Evolutionary conservation across 2,888 invertebrate genomes (phyloP), one percentile per base, ranked within the genome.

Genomic region (Hydropsyche betteni): DNA sequence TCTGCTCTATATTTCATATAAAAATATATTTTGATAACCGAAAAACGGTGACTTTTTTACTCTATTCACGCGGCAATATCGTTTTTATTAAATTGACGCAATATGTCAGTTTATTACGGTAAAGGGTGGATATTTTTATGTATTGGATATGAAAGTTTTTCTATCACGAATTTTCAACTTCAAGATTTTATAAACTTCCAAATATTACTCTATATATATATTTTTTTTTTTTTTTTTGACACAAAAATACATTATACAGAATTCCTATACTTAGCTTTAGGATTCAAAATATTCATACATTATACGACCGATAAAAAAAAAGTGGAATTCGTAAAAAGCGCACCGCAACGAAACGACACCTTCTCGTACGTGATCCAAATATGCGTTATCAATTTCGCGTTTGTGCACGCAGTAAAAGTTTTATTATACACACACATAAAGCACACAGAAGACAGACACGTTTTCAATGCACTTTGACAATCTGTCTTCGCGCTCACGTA

Each of bases 321-420:
- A 58, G 8, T 16, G 16, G 8, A 58, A 58, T 58, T 24, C n/a
- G 24, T 14, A 53, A 53, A 14, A 51, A 51, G 12, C 8, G 12
- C 51, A 10, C n/a, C 53, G n/a, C 12, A 53, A 53, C 8, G 44
- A 24, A 58, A 58, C 58, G 58, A 58, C 58, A 58, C 58, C 58
- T 36, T 12, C 36, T 24, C n/a, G 64, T 64, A 64, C 64, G 64
- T 64, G 64, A 64, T 64, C 64, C 36, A 64, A 64, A 64, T 64
- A 64, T 64, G 34, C 64, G 64, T 36, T 64, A 64, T 64, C 64
- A 64, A 64, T 64, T 64, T 64, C 64, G 3, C 64, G n/a, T 55
- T 44, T 55, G 55, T 16, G 36, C 64, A 36, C 55, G 64, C 36
- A 36, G 36, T 64, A 64, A 64, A 64, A 36, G 8, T 64, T 64